phyloP scores from a whole-genome alignment of 2,113 vertebrate species.

The Paraplagusia blochii region DNA sequence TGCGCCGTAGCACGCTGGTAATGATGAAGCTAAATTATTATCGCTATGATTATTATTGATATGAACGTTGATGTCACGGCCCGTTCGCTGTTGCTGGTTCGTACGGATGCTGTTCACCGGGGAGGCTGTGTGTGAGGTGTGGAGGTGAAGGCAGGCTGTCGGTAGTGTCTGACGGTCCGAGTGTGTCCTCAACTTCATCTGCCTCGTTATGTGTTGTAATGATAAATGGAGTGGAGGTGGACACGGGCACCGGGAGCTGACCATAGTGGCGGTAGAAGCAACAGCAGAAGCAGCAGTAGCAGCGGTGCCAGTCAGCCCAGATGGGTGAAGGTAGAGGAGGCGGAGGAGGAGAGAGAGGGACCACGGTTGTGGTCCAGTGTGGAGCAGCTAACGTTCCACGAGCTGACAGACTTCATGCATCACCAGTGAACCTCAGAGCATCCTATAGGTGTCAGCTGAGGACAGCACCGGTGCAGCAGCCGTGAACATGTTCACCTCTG shows the following conservation, averaged over 20 bases:
- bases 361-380: too few relatives aligned
- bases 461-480: too few relatives aligned
- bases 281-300: not conserved
- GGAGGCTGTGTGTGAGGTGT: not conserved
- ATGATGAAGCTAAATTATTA: slow-evolving; percentile 29
- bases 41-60: not conserved
- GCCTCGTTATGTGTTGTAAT: slow-evolving; percentile 5
- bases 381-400: too few relatives aligned
- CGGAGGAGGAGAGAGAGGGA: not conserved
- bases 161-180: not conserved
- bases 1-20: slow-evolving; percentile 66
- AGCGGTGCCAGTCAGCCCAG: not conserved
- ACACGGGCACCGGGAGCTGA: not conserved
- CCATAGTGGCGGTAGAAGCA: not conserved
- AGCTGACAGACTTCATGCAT: too few relatives aligned
- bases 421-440: too few relatives aligned
- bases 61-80: not conserved
- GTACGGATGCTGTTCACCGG: slow-evolving; percentile 5
- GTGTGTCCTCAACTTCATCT: slow-evolving; percentile 38
- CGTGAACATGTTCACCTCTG: too few relatives aligned
- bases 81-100: slow-evolving; percentile 9
- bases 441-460: too few relatives aligned
- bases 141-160: slow-evolving; percentile 48
- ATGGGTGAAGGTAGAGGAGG: not conserved
- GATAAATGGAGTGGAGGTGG: not conserved